Percentiles rank a stretch among this genome's conserved stretches.
Conservation (phyloP, 1,140 invertebrate species). For the Diorhabda elongata region DNA sequence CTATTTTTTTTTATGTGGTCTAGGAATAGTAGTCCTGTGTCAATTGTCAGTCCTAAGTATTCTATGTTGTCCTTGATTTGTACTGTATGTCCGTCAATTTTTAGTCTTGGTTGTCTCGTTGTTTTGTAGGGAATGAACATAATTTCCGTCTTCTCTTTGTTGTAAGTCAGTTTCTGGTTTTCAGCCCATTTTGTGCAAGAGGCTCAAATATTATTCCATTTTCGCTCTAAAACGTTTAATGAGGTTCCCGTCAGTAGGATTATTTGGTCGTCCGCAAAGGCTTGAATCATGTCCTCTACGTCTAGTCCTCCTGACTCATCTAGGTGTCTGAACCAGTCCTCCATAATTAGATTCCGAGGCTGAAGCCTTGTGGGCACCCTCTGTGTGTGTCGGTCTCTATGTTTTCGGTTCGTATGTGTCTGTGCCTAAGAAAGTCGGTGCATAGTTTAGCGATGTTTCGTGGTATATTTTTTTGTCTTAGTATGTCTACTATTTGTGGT, state of each 20-base stretch:
- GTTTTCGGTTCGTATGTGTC: slow-evolving; percentile 16
- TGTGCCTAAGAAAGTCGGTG: slow-evolving; percentile 16
- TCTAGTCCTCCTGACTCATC: slow-evolving; percentile 13
- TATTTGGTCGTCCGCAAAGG: slow-evolving; percentile 27
- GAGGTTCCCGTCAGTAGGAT: slow-evolving; percentile 21
- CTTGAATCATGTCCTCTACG: slow-evolving; percentile 7
- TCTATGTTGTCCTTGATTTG: slow-evolving; percentile 7
- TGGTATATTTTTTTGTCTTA: background rate
- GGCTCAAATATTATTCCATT: slow-evolving; percentile 15
- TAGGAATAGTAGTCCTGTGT: slow-evolving; percentile 18
- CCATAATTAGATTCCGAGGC: slow-evolving; percentile 29
- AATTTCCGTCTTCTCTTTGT: slow-evolving; percentile 24
- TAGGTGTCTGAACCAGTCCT: slow-evolving; percentile 22
- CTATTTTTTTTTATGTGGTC: slow-evolving; percentile 23
- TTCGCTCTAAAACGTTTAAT: slow-evolving; percentile 14
- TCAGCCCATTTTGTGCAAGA: slow-evolving; percentile 6
- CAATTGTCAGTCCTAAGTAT: slow-evolving; percentile 27
- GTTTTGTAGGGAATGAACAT: slow-evolving; percentile 19
- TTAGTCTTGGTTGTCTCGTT: slow-evolving; percentile 21
- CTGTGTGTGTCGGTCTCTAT: slow-evolving; percentile 10
- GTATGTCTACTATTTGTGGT: background rate
- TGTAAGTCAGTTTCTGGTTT: slow-evolving; percentile 20
- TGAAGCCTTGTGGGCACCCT: slow-evolving; percentile 34
- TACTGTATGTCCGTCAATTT: slow-evolving; percentile 8
- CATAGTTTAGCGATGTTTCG: background rate